Percentiles rank a stretch among this genome's conserved stretches.
Evolutionary conservation across 2,888 invertebrate species (phyloP).

Genomic region (Eulithis testata): DNA sequence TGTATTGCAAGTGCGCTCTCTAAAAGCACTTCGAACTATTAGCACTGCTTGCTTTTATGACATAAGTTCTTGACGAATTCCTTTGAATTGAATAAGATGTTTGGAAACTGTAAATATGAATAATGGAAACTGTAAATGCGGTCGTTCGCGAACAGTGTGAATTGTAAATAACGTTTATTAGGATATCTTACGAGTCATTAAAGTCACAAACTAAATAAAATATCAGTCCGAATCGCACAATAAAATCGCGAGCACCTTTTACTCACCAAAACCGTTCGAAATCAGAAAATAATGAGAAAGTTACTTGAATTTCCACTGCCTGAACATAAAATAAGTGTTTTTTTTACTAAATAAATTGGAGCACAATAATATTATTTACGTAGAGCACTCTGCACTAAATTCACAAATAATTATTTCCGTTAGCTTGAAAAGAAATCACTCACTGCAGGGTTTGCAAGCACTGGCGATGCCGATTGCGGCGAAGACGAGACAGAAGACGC

Average conservation of each 20-base stretch:
- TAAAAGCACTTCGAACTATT: constrained; percentile 65
- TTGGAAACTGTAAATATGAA: constrained; percentile 53
- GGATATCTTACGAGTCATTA: constrained; percentile 35
- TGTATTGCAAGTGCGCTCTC: constrained; percentile 53
- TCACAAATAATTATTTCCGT: constrained; percentile 21
- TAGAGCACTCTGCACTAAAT: constrained; percentile 30
- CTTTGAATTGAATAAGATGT: constrained; percentile 52
- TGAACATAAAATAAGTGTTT: constrained; percentile 5
- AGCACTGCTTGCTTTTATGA: constrained; percentile 57
- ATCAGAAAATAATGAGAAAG: constrained; percentile 18
- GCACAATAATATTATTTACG: constrained; percentile 11
- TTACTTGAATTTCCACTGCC: constrained; percentile 24
- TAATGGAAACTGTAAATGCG: constrained; percentile 30
- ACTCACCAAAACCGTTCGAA: constrained; percentile 41
- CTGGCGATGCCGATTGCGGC: constrained; percentile 59
- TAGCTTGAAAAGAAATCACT: constrained; percentile 54
- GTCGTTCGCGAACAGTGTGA: constrained; percentile 38
- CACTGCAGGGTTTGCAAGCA: constrained; percentile 81
- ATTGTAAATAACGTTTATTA: constrained; percentile 38
- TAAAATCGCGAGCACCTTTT: constrained; percentile 35
- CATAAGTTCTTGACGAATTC: constrained; percentile 61
- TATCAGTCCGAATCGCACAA: constrained; percentile 26
- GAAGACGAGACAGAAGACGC: constrained; percentile 72
- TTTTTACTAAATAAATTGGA: constrained; percentile 17
- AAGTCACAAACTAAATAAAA: constrained; percentile 33